phyloP scores from a whole-genome alignment of 1,140 invertebrate genomes.

The Drosophila mauritiana region DNA sequence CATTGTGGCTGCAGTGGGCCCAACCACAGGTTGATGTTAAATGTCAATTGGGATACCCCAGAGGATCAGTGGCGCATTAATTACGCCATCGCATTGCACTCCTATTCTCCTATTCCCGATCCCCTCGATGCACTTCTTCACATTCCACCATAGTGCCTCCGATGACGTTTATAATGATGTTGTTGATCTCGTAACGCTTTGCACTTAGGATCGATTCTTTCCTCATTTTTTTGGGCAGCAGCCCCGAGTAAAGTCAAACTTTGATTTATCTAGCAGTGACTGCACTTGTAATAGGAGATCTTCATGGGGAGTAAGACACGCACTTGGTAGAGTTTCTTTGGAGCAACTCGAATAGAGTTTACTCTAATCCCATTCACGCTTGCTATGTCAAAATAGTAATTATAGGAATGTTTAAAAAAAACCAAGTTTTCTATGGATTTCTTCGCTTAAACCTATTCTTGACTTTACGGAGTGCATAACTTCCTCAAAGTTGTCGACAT shows the following conservation, averaged over 20 bases:
- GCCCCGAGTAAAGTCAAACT: slow-evolving; percentile 43
- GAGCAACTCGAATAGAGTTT: neutral
- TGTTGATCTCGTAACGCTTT: slow-evolving; percentile 77
- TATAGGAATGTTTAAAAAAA: neutral
- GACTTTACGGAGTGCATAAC: slow-evolving; percentile 13
- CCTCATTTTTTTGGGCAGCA: slow-evolving; percentile 6
- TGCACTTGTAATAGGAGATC: slow-evolving; percentile 72
- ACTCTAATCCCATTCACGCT: too few relatives aligned
- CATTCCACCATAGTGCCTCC: slow-evolving; percentile 16
- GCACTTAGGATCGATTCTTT: slow-evolving; percentile 57
- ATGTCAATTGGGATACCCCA: slow-evolving; percentile 79
- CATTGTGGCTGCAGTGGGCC: slow-evolving; percentile 27
- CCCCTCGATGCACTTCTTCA: neutral
- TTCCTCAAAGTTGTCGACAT: slow-evolving; percentile 65
- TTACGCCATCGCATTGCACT: slow-evolving; percentile 49
- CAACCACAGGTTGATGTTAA: slow-evolving; percentile 80
- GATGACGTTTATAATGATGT: slow-evolving; percentile 70
- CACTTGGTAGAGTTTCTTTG: slow-evolving; percentile 24
- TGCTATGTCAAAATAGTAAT: too few relatives aligned
- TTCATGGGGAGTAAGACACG: slow-evolving; percentile 16
- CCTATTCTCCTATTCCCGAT: slow-evolving; percentile 1
- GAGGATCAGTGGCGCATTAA: slow-evolving; percentile 75
- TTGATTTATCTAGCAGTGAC: slow-evolving; percentile 76
- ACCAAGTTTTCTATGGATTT: neutral
- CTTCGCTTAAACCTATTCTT: neutral